Conservation (phyloP, 2,113 vertebrate species). For the Cynopterus brachyotis region DNA sequence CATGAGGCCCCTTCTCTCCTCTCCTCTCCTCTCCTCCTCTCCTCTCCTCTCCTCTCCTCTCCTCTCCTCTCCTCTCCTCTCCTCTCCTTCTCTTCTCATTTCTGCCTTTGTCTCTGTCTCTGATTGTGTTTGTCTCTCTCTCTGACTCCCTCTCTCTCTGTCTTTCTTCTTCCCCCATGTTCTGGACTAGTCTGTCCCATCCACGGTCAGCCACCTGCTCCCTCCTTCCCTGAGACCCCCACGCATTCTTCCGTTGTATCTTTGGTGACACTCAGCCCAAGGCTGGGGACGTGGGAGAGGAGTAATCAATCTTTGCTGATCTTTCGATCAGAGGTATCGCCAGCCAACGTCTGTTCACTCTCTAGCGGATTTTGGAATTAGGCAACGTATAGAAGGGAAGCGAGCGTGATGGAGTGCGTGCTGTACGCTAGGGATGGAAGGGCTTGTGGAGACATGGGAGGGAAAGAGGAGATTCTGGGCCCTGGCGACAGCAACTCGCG, state of each 20-base stretch:
- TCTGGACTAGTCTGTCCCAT: background rate
- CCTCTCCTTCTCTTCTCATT: rapidly evolving
- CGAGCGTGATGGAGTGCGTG: rapidly evolving
- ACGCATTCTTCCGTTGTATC: background rate
- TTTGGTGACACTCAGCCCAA: background rate
- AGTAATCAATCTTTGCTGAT: background rate
- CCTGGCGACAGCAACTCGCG: no score
- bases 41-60: no score
- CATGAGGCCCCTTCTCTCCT: background rate
- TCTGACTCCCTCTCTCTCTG: background rate
- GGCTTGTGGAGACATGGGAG: rapidly evolving
- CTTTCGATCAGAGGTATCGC: background rate
- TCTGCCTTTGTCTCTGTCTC: background rate
- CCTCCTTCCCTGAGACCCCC: background rate
- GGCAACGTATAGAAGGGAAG: background rate
- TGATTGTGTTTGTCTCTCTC: background rate
- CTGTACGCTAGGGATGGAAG: no score
- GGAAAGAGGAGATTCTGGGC: no score
- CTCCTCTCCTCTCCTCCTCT: background rate
- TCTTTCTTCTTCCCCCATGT: background rate
- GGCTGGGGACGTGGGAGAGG: background rate
- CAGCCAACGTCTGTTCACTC: background rate
- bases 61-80: background rate
- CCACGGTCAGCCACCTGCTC: no score
- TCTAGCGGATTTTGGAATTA: background rate